Evolutionary conservation across 2,113 vertebrate species (phyloP).

Genomic region (Neogobius melanostomus): DNA sequence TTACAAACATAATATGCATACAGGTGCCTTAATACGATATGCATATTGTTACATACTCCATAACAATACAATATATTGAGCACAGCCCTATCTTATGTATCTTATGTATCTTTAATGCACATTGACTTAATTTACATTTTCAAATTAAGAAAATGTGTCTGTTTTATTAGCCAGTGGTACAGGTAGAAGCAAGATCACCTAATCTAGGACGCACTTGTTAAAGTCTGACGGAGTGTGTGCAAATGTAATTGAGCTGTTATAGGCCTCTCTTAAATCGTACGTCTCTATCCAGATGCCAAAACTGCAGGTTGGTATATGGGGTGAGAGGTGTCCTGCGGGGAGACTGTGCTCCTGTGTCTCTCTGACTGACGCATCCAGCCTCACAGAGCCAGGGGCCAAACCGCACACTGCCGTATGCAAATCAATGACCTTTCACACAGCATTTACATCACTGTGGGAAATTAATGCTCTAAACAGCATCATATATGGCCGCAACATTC

Average conservation of each 20-base stretch:
- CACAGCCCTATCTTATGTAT: too few species aligned
- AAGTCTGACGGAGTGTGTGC: neutral
- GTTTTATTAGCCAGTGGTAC: neutral
- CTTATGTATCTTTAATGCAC: too few species aligned
- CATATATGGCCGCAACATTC: constrained; percentile 13
- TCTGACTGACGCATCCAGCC: constrained; percentile 51
- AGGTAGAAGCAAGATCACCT: neutral
- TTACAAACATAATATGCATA: too few species aligned
- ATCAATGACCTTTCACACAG: constrained; percentile 62
- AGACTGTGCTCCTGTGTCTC: constrained; percentile 11
- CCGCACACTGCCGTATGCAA: constrained; percentile 54
- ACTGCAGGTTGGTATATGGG: constrained; percentile 13
- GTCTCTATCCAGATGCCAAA: constrained; percentile 18
- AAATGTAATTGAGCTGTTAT: neutral
- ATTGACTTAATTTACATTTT: too few species aligned
- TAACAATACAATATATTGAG: too few species aligned
- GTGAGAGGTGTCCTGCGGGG: constrained; percentile 33
- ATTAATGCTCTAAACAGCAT: constrained; percentile 41
- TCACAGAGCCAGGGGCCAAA: constrained; percentile 42
- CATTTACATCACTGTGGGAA: constrained; percentile 52
- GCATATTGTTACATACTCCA: too few species aligned
- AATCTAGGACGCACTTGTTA: neutral
- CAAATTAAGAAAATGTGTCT: too few species aligned
- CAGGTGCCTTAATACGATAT: too few species aligned
- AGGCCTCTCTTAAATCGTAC: neutral